Conservation (phyloP, 2,797 vertebrate genomes). For the Xerus rutilus region DNA sequence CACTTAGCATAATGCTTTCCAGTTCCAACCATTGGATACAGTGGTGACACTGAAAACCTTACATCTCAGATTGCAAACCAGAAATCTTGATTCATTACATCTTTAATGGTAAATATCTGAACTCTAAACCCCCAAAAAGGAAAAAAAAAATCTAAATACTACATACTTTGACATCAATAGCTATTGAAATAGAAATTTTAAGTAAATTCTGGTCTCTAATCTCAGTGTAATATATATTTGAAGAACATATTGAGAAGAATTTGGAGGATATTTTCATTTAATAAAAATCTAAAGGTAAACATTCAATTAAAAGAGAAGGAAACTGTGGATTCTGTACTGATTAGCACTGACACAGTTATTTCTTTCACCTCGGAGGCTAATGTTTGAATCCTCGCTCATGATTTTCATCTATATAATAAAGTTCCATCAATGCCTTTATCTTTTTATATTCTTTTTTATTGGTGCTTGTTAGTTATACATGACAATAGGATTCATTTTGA, state of each 20-base stretch:
- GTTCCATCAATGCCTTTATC: background rate
- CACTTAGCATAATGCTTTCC: no score
- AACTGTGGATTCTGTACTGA: background rate
- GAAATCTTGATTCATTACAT: background rate
- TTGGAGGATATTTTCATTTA: background rate
- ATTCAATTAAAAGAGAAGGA: constrained; percentile 5
- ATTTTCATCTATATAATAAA: background rate
- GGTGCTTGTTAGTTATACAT: no score
- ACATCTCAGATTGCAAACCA: background rate
- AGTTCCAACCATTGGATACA: no score
- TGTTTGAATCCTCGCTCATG: background rate
- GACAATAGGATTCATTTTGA: no score
- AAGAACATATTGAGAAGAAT: background rate
- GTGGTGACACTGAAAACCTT: background rate
- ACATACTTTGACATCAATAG: background rate
- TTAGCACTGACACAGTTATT: background rate
- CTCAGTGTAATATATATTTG: background rate
- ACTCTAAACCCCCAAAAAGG: background rate
- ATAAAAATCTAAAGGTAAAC: background rate
- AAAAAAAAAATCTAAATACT: background rate
- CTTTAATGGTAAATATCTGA: background rate
- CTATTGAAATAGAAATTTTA: constrained; percentile 11
- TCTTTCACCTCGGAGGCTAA: background rate
- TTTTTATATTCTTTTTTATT: no score
- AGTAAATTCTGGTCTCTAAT: background rate